A percentile compares a stretch with the other conserved stretches of the same genome.
Conservation (phyloP, 2,797 vertebrate species). For the Sebastes glaucus region DNA sequence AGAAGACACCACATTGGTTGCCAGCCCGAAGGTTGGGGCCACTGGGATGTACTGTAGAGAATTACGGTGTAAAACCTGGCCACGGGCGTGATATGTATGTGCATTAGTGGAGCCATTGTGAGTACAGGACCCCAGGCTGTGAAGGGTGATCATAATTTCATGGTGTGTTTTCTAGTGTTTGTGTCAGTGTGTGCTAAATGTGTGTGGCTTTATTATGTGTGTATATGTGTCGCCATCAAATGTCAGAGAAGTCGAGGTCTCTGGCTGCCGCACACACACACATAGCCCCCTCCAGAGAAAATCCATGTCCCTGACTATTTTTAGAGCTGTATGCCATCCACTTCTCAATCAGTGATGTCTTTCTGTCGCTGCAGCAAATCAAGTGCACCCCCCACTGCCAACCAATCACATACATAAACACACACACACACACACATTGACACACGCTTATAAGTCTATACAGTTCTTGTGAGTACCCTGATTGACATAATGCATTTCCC, state of each 20-base stretch:
- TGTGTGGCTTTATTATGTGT: slow-evolving; percentile 6
- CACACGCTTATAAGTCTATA: neutral
- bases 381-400: slow-evolving; percentile 21
- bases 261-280: neutral
- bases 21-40: slow-evolving; percentile 42
- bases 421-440: slow-evolving; percentile 3
- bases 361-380: slow-evolving; percentile 35
- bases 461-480: neutral
- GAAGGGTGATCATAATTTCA: slow-evolving; percentile 57
- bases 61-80: slow-evolving; percentile 36
- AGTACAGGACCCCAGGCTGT: slow-evolving; percentile 44
- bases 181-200: slow-evolving; percentile 17
- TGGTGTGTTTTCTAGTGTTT: slow-evolving; percentile 44
- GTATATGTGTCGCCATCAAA: slow-evolving; percentile 11
- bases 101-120: slow-evolving; percentile 32
- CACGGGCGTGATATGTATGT: slow-evolving; percentile 31
- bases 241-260: slow-evolving; percentile 38
- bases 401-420: neutral
- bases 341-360: slow-evolving; percentile 58
- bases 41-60: slow-evolving; percentile 45
- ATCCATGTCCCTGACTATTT: slow-evolving; percentile 65
- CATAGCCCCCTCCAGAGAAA: slow-evolving; percentile 39
- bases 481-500: neutral
- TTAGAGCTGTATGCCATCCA: slow-evolving; percentile 49
- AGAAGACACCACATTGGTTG: slow-evolving; percentile 50